phyloP scores from a whole-genome alignment of 2,888 invertebrate species.

The Arrhopalites spinosus region DNA sequence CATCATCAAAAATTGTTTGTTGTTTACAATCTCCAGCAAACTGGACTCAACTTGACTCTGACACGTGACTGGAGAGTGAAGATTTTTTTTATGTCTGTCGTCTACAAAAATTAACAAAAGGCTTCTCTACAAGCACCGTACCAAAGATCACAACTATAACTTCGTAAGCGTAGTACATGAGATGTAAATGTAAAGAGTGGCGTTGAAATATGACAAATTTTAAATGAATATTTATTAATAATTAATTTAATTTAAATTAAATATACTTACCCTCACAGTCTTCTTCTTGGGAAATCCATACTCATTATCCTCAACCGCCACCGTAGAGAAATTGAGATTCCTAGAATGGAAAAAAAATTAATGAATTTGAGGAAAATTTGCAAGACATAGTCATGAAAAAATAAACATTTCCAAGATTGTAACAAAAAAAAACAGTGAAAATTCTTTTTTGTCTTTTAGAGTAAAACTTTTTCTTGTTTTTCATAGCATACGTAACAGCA shows the following conservation, averaged over 20 bases:
- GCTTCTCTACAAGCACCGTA: too few relatives aligned
- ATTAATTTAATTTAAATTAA: too few relatives aligned
- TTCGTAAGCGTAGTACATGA: not conserved
- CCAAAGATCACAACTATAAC: not conserved
- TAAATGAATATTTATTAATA: too few relatives aligned
- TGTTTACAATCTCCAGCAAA: too few relatives aligned
- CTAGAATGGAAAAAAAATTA: slow-evolving; percentile 58
- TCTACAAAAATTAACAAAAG: too few relatives aligned
- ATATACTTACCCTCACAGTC: slow-evolving; percentile 70
- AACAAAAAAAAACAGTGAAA: not conserved
- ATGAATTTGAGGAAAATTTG: not conserved
- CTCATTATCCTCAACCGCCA: slow-evolving; percentile 74
- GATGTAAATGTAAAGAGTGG: too few relatives aligned
- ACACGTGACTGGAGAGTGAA: too few relatives aligned
- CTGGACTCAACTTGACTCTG: too few relatives aligned
- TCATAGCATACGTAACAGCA: not conserved
- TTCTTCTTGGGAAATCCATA: slow-evolving; percentile 72
- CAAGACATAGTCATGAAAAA: too few relatives aligned
- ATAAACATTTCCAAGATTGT: not conserved
- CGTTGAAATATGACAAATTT: too few relatives aligned
- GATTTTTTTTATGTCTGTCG: too few relatives aligned
- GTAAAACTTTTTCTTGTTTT: not conserved
- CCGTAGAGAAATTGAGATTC: slow-evolving; percentile 70
- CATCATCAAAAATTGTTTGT: too few relatives aligned
- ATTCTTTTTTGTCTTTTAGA: not conserved